Conservation (phyloP, 2,113 vertebrate genomes). For the Scomber japonicus region DNA sequence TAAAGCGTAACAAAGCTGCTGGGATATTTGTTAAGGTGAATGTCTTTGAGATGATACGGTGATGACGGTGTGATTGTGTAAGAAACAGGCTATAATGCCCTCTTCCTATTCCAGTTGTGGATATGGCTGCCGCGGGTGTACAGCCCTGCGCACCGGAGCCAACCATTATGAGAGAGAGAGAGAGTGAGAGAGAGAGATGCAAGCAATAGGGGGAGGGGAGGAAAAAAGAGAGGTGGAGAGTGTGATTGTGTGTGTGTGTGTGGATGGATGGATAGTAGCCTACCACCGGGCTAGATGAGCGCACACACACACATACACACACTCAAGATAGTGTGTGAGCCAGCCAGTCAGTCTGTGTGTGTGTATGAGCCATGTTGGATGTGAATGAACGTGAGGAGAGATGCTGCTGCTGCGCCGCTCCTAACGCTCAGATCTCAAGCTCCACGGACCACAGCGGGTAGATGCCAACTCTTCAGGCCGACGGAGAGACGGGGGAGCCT, state of each 20-base stretch:
- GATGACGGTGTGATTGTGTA: constrained; percentile 64
- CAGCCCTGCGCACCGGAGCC: constrained; percentile 75
- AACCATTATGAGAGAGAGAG: constrained; percentile 71
- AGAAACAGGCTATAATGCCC: constrained; percentile 1
- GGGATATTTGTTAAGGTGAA: neutral
- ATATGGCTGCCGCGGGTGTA: constrained; percentile 76
- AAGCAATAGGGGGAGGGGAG: constrained; percentile 77
- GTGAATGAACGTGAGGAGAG: constrained; percentile 84
- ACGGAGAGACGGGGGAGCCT: constrained; percentile 86
- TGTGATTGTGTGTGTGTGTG: constrained; percentile 57
- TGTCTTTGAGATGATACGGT: constrained; percentile 27
- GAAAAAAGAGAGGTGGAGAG: constrained; percentile 66
- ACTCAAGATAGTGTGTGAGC: constrained; percentile 58
- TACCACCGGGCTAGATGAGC: constrained; percentile 78
- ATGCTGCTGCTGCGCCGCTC: constrained; percentile 85
- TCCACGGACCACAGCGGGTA: constrained; percentile 85
- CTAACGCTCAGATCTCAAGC: constrained; percentile 83
- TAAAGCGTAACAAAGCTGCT: neutral
- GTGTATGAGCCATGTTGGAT: constrained; percentile 93
- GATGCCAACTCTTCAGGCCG: constrained; percentile 87
- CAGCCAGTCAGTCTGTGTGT: constrained; percentile 60
- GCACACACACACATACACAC: constrained; percentile 28
- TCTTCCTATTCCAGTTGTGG: constrained; percentile 68
- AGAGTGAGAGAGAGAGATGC: constrained; percentile 43
- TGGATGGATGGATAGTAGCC: constrained; percentile 75